Percentiles rank a stretch among this genome's conserved stretches.
phyloP scores from a whole-genome alignment of 2,113 vertebrate species.

The Thunnus thynnus region DNA sequence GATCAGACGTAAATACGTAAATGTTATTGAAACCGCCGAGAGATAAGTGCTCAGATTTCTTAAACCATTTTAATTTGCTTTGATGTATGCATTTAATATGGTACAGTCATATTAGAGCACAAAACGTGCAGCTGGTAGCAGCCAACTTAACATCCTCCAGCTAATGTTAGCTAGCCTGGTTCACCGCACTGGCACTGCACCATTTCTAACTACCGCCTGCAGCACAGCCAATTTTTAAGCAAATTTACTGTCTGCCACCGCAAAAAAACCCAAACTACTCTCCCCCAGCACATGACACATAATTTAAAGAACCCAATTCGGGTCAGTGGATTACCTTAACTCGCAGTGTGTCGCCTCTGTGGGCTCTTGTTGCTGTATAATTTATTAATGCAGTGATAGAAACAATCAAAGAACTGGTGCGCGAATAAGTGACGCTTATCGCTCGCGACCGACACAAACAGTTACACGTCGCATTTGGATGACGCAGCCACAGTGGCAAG shows the following conservation, averaged over 20 bases:
- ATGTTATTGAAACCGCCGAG: background rate
- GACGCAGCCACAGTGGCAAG: slow-evolving; percentile 28
- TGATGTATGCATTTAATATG: too few species aligned
- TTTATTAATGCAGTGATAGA: slow-evolving; percentile 52
- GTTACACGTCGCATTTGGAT: slow-evolving; percentile 35
- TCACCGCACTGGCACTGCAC: slow-evolving; percentile 69
- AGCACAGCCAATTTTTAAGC: slow-evolving; percentile 1
- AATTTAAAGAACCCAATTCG: accelerated
- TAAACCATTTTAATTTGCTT: background rate
- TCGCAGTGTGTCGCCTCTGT: background rate
- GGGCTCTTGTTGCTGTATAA: background rate
- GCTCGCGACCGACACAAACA: slow-evolving; percentile 11
- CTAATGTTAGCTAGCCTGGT: slow-evolving; percentile 53
- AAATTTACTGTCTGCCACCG: background rate
- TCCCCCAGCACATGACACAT: too few species aligned
- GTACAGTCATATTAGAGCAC: background rate
- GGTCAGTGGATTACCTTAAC: slow-evolving; percentile 36
- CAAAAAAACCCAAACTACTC: background rate
- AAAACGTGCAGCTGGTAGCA: background rate
- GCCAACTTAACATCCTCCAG: slow-evolving; percentile 12
- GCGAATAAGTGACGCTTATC: slow-evolving; percentile 22
- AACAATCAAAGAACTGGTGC: slow-evolving; percentile 63
- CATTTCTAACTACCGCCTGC: slow-evolving; percentile 54
- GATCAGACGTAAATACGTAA: background rate
- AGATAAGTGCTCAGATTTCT: background rate